A percentile compares a stretch with the other conserved stretches of the same genome.
These are phyloP conservation scores for Zosterops hypoxanthus DNA, from an alignment of 2,113 vertebrate species.

Conservation along the genomic window DNA sequence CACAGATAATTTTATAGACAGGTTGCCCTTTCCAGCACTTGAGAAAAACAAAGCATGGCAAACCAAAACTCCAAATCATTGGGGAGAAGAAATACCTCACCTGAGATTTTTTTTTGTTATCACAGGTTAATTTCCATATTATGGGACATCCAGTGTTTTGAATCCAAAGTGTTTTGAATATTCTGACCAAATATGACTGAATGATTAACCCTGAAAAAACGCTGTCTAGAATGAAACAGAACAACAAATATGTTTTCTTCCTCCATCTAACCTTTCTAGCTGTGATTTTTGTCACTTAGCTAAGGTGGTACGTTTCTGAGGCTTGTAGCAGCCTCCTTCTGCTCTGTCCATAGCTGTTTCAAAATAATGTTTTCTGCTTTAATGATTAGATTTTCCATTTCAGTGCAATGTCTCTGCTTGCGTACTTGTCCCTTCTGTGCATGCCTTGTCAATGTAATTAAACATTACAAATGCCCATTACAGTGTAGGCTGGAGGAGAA, in stretches of 20 bases:
- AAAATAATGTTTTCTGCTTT: slow-evolving; percentile 1
- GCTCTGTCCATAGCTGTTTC: background rate
- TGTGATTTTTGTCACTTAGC: background rate
- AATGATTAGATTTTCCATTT: background rate
- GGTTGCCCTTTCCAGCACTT: background rate
- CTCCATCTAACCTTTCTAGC: background rate
- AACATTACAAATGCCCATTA: slow-evolving; percentile 1
- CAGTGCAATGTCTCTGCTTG: background rate
- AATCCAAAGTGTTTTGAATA: background rate
- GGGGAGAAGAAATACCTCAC: background rate
- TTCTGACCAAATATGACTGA: background rate
- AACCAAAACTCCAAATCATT: background rate
- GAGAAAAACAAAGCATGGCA: background rate
- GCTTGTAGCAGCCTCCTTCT: background rate
- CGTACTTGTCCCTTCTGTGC: background rate
- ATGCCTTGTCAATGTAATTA: slow-evolving; percentile 9
- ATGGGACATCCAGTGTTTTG: background rate
- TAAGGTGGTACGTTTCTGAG: background rate
- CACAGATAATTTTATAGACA: background rate
- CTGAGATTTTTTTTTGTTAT: background rate
- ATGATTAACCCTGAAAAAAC: background rate
- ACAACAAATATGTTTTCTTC: background rate
- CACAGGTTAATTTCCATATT: background rate
- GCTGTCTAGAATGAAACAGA: background rate
- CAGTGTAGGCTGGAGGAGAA: background rate